These are phyloP conservation scores for Merluccius polli DNA, from an alignment of 2,797 vertebrate genomes.

Conservation along the genomic window DNA sequence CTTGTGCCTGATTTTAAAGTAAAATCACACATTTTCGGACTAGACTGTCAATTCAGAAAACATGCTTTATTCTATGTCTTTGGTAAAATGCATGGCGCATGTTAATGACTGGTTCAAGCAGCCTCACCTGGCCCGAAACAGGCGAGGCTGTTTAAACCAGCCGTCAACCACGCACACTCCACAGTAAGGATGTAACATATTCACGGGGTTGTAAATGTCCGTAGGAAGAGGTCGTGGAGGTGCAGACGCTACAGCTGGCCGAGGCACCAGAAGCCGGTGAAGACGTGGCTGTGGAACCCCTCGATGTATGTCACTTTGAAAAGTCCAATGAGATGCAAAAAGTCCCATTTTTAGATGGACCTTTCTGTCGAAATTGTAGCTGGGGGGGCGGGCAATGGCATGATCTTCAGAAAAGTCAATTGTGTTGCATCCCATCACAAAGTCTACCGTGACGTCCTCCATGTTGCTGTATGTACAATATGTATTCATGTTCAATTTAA, in stretches of 20 bases:
- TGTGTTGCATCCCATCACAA: too few species aligned
- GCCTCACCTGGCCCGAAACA: too few species aligned
- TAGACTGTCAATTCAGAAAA: too few species aligned
- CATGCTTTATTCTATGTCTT: background rate
- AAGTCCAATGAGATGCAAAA: background rate
- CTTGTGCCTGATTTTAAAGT: too few species aligned
- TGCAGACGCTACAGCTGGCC: conserved; percentile 44
- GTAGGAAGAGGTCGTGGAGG: conserved; percentile 25
- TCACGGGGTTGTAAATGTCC: background rate
- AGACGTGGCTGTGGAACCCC: conserved; percentile 39
- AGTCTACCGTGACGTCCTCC: too few species aligned
- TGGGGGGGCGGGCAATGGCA: too few species aligned
- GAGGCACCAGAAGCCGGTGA: conserved; percentile 38
- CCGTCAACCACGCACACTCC: too few species aligned
- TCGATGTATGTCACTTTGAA: conserved; percentile 48
- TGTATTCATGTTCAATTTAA: background rate
- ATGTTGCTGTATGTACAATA: background rate
- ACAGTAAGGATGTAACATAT: background rate
- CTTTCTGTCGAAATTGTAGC: too few species aligned
- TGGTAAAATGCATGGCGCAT: background rate
- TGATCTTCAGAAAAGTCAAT: too few species aligned
- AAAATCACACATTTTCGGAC: background rate
- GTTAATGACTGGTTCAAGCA: too few species aligned
- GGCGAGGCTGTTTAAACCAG: too few species aligned
- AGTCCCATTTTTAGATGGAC: too few species aligned